Percentiles rank a stretch among this genome's conserved stretches.
These are phyloP conservation scores for Melanogrammus aeglefinus DNA, from an alignment of 2,797 vertebrate species.

Conservation along the genomic window DNA sequence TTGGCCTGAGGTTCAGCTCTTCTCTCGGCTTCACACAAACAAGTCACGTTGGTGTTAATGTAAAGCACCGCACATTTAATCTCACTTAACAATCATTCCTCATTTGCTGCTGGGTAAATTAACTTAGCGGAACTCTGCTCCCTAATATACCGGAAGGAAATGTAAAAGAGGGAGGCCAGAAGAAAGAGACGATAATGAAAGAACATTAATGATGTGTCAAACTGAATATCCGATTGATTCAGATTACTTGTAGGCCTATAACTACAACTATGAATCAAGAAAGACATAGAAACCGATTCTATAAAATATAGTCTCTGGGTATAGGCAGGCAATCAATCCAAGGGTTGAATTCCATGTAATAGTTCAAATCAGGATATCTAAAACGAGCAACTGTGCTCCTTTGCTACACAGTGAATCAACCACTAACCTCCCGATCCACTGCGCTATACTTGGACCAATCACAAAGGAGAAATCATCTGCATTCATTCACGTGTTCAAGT, in stretches of 20 bases:
- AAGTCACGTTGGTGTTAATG: neutral
- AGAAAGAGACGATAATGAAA: neutral
- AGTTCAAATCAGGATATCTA: neutral
- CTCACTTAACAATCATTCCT: neutral
- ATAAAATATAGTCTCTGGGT: too few relatives aligned
- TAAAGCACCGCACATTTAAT: neutral
- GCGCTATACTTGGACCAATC: neutral
- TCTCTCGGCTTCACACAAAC: neutral
- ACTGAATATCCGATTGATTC: neutral
- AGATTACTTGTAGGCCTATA: neutral
- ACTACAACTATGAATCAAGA: too few relatives aligned
- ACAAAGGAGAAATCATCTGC: neutral
- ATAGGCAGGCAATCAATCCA: too few relatives aligned
- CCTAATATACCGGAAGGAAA: neutral
- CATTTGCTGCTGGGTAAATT: neutral
- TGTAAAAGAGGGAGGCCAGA: neutral
- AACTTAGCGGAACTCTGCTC: neutral
- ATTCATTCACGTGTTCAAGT: neutral
- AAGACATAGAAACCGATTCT: too few relatives aligned
- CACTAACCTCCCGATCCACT: neutral
- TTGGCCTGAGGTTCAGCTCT: neutral
- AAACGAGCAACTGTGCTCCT: neutral
- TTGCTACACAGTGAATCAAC: neutral
- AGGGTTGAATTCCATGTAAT: too few relatives aligned
- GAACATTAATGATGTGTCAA: neutral